Conservation (phyloP, 2,888 invertebrate species). For the Drosophila melanocephala region DNA sequence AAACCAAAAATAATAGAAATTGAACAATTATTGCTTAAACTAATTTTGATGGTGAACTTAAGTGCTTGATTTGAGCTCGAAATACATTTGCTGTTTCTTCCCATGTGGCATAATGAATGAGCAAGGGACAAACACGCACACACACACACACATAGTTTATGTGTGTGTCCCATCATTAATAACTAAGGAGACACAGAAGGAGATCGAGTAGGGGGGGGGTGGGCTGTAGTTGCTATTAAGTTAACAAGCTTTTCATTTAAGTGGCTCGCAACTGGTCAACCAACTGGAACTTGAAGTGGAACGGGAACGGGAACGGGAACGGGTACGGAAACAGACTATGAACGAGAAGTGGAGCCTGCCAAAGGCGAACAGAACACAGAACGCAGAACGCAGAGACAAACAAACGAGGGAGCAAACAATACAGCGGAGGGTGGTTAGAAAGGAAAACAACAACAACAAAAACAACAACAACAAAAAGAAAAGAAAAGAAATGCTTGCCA, state of each 20-base stretch:
- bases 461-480: not conserved
- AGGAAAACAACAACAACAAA: not conserved
- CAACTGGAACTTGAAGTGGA: constrained; percentile 28
- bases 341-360: constrained; percentile 27
- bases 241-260: constrained; percentile 80
- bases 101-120: constrained; percentile 27
- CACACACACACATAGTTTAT: not conserved
- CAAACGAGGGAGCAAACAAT: constrained; percentile 27
- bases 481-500: constrained; percentile 31
- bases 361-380: constrained; percentile 10
- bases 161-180: constrained; percentile 32
- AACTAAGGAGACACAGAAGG: constrained; percentile 57
- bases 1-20: not conserved
- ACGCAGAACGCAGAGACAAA: not conserved
- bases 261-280: constrained; percentile 63
- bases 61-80: constrained; percentile 10
- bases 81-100: constrained; percentile 4
- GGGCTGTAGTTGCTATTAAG: constrained; percentile 69
- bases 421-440: not conserved
- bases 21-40: not conserved
- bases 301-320: not conserved
- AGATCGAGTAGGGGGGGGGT: not conserved
- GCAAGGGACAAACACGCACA: not conserved
- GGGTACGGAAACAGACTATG: constrained; percentile 2
- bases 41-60: constrained; percentile 4